Base-by-base conservation (phyloP, 2,888 invertebrate genomes). In the Cistogaster globosa region DNA sequence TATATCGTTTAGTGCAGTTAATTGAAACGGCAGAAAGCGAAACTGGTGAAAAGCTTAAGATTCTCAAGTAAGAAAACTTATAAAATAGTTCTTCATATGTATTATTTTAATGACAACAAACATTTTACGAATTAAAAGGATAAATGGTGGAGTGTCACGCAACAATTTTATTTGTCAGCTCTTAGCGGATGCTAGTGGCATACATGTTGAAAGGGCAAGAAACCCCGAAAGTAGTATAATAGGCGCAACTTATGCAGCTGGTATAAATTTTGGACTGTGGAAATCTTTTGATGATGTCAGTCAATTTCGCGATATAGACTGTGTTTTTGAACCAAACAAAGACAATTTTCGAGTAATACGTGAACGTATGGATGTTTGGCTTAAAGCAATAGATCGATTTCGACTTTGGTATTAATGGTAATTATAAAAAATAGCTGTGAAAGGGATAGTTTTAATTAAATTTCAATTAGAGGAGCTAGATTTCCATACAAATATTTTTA, bases 91-190 rank as follows among this genome's bases (percentile, higher is more conserved):
- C 32, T n/a, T 26, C 1, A 26, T 2, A 4, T 26, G 26, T 26
- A 26, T 32, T 14, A 26, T 57, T 57, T 16, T 48, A 48, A 4
- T 16, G n/a, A 48, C 16, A 14, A 42, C 7, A 14, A 14, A 42
- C n/a, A 5, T 26, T 57, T 14, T 16, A 16, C 8, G 16, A 16
- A 57, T 26, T 26, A 2, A 42, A 16, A 57, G 57, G 20, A 94
- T 98, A 83, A 98, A 98, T 92, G 99, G 99, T 3, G 99, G 99
- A n/a, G 98, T 99, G n/a, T 96, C 98, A 0, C 95, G 95, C 86
- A 99, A 98, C 92, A 96, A 98, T 92, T 99, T 99, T 90, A 94
- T 99, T 58, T 95, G 97, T 88, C 98, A 98, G 92, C 93, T 97
- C 80, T 94, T 99, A 87, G 95, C 98, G 0, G 97, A 98, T 91